phyloP scores from a whole-genome alignment of 1,140 invertebrate species.

The Limonius californicus region DNA sequence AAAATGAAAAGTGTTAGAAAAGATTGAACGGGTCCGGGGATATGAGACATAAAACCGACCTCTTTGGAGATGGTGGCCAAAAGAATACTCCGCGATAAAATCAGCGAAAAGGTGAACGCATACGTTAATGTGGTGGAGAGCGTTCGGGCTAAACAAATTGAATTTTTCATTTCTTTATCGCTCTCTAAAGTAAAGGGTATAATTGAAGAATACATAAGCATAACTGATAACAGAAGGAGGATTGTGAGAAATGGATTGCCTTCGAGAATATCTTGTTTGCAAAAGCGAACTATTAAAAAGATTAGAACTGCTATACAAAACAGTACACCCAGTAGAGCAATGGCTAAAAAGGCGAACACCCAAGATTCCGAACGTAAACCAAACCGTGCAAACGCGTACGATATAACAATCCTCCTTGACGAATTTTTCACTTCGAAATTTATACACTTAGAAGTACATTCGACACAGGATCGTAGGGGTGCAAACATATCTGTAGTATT shows the following conservation, averaged over 20 bases:
- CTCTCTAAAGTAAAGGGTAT: slow-evolving; percentile 54
- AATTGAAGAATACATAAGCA: slow-evolving; percentile 54
- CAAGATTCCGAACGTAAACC: slow-evolving; percentile 48
- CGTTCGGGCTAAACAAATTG: slow-evolving; percentile 36
- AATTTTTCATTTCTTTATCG: slow-evolving; percentile 24
- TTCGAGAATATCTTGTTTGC: slow-evolving; percentile 49
- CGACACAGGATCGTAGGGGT: too few relatives aligned
- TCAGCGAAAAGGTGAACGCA: slow-evolving; percentile 52
- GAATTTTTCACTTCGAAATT: background rate
- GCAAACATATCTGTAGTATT: background rate
- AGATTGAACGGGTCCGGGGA: slow-evolving; percentile 57
- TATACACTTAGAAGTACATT: background rate
- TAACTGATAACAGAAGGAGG: slow-evolving; percentile 47
- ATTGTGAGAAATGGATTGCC: slow-evolving; percentile 51
- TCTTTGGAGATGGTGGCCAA: slow-evolving; percentile 56
- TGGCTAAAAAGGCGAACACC: slow-evolving; percentile 50
- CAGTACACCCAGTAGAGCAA: slow-evolving; percentile 49
- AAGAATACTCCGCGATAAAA: slow-evolving; percentile 55
- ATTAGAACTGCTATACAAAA: slow-evolving; percentile 50
- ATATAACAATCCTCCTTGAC: background rate
- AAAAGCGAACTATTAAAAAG: slow-evolving; percentile 49
- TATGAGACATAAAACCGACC: slow-evolving; percentile 57
- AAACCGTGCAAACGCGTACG: background rate
- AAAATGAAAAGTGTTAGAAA: slow-evolving; percentile 56
- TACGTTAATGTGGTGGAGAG: slow-evolving; percentile 52